Percentiles rank a stretch among this genome's conserved stretches.
Conservation (phyloP, 2,797 vertebrate genomes). For the Myripristis jacobus region DNA sequence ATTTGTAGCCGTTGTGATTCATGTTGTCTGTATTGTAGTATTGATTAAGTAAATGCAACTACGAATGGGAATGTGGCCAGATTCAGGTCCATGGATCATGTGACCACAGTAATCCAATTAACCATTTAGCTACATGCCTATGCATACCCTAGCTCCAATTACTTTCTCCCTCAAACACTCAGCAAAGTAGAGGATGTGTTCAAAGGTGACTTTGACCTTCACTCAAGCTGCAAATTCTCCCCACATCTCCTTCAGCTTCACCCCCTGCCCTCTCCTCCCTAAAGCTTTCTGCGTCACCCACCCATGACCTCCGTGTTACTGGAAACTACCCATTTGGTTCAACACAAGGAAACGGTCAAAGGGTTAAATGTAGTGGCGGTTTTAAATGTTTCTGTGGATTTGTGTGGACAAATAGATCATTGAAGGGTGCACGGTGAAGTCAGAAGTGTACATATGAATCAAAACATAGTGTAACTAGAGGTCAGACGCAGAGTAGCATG, state of each 20-base stretch:
- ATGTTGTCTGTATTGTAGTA: slow-evolving; percentile 28
- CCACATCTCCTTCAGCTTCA: neutral
- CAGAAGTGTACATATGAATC: neutral
- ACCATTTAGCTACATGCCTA: slow-evolving; percentile 70
- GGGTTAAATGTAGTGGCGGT: too few relatives aligned
- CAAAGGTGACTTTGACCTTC: slow-evolving; percentile 28
- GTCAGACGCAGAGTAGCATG: neutral
- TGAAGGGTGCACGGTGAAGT: neutral
- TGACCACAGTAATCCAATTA: slow-evolving; percentile 82
- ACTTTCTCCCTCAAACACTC: slow-evolving; percentile 40
- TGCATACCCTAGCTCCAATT: slow-evolving; percentile 52
- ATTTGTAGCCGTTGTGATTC: slow-evolving; percentile 5
- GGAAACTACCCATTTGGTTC: neutral
- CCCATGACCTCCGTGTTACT: slow-evolving; percentile 4
- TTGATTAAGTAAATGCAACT: slow-evolving; percentile 52
- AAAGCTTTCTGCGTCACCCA: neutral
- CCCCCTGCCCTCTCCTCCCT: slow-evolving; percentile 4
- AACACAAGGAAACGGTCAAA: too few relatives aligned
- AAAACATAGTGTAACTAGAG: neutral
- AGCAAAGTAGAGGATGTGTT: slow-evolving; percentile 12
- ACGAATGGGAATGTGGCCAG: slow-evolving; percentile 40
- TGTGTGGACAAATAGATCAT: neutral
- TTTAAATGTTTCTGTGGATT: too few relatives aligned
- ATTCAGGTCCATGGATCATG: slow-evolving; percentile 65
- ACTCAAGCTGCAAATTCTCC: slow-evolving; percentile 9